These are phyloP conservation scores for Daboia siamensis DNA, from an alignment of 2,113 vertebrate genomes.

Conservation along the genomic window DNA sequence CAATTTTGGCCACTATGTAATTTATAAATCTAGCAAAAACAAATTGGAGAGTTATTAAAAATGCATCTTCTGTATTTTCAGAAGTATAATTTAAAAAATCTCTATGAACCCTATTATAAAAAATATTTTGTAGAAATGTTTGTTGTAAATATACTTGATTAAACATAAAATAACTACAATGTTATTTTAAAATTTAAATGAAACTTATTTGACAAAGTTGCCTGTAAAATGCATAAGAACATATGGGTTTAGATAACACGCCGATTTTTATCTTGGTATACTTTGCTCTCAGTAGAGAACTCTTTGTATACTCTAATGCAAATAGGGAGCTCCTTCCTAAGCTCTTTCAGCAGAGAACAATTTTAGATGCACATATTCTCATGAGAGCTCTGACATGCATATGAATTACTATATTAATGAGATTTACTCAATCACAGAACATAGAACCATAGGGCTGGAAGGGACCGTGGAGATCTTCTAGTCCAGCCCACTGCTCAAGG, in stretches of 20 bases:
- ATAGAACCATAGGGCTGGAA: background rate
- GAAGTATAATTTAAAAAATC: constrained; percentile 8
- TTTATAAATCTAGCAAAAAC: constrained; percentile 40
- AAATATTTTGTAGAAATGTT: constrained; percentile 16
- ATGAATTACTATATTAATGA: background rate
- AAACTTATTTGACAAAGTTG: background rate
- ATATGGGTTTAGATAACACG: constrained; percentile 7
- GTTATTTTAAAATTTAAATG: background rate
- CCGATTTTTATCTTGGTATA: background rate
- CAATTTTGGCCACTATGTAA: background rate
- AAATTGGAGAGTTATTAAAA: constrained; percentile 19
- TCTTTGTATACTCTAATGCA: background rate
- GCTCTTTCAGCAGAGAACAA: background rate
- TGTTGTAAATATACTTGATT: constrained; percentile 3
- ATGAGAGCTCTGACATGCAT: background rate
- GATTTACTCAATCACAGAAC: background rate
- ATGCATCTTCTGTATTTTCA: background rate
- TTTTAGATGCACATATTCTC: background rate
- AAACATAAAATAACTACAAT: constrained; percentile 17
- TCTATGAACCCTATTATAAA: background rate
- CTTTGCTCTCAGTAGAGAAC: background rate
- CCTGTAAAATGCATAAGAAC: constrained; percentile 21
- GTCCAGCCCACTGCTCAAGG: background rate
- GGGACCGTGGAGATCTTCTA: background rate
- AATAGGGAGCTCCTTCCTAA: background rate